These are phyloP conservation scores for Lepidurus packardi DNA, from an alignment of 1,140 invertebrate species.

Conservation along the genomic window DNA sequence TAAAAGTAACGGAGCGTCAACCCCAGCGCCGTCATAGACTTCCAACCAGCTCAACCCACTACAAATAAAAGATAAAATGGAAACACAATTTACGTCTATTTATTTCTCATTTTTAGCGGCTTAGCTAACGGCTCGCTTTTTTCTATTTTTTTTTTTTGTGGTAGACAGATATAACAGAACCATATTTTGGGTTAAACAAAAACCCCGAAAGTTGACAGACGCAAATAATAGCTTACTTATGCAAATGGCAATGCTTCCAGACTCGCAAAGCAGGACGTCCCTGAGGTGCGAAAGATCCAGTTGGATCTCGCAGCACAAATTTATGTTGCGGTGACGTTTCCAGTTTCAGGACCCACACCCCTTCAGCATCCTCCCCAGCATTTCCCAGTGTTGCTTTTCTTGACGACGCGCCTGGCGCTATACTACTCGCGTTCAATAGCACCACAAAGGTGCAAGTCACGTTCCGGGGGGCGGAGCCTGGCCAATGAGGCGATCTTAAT, in stretches of 20 bases:
- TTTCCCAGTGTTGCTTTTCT: neutral
- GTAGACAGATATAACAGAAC: neutral
- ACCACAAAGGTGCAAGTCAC: conserved; percentile 14
- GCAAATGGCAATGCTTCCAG: conserved; percentile 3
- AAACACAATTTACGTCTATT: neutral
- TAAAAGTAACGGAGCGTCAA: neutral
- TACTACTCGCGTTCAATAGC: conserved; percentile 16
- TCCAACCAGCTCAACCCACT: neutral
- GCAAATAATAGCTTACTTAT: conserved; percentile 20
- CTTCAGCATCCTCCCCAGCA: neutral
- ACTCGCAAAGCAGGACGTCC: conserved; percentile 17
- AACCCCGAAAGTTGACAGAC: neutral
- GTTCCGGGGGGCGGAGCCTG: conserved; percentile 12
- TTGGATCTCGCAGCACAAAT: conserved; percentile 1
- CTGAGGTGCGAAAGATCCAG: conserved; percentile 11
- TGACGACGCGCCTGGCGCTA: neutral
- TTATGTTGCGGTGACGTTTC: conserved; percentile 18
- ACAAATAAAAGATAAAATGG: neutral
- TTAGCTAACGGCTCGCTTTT: neutral
- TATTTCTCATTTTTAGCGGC: neutral
- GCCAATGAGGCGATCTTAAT: conserved; percentile 17
- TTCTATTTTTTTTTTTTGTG: neutral
- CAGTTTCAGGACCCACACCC: neutral
- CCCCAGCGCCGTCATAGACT: neutral
- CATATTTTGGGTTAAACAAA: neutral